These are phyloP conservation scores for Pituophis catenifer DNA, from an alignment of 2,113 vertebrate genomes.

Conservation along the genomic window DNA sequence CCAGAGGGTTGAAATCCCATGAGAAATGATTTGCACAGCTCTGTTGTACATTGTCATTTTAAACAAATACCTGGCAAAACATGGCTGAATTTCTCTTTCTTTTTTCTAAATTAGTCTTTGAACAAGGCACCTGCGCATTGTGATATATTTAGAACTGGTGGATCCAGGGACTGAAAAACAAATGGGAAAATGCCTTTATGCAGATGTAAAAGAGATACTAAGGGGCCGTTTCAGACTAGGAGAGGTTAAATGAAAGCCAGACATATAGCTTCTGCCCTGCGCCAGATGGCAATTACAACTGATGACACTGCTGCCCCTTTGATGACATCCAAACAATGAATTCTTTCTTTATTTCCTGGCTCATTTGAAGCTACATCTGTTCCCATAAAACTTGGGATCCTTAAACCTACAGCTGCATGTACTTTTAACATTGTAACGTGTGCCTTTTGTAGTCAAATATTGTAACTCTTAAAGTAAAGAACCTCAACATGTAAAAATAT, in stretches of 20 bases:
- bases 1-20: neutral
- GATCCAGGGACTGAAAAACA: slow-evolving; percentile 11
- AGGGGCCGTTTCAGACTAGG: slow-evolving; percentile 38
- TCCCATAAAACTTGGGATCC: slow-evolving; percentile 37
- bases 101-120: neutral
- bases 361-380: slow-evolving; percentile 48
- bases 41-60: neutral
- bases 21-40: neutral
- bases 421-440: slow-evolving; percentile 29
- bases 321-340: slow-evolving; percentile 19
- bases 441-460: slow-evolving; percentile 35
- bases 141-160: neutral
- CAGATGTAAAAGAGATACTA: slow-evolving; percentile 34
- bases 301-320: slow-evolving; percentile 50
- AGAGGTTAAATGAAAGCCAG: slow-evolving; percentile 30
- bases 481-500: neutral
- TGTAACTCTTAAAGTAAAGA: slow-evolving; percentile 38
- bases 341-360: slow-evolving; percentile 42
- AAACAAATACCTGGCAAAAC: neutral
- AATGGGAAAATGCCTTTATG: slow-evolving; percentile 2
- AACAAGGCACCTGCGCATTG: neutral
- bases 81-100: neutral
- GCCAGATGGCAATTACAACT: slow-evolving; percentile 56
- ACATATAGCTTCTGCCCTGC: slow-evolving; percentile 36
- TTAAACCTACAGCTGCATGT: slow-evolving; percentile 35